Conservation (phyloP, 1,140 invertebrate genomes). For the Eubasilissa regina region DNA sequence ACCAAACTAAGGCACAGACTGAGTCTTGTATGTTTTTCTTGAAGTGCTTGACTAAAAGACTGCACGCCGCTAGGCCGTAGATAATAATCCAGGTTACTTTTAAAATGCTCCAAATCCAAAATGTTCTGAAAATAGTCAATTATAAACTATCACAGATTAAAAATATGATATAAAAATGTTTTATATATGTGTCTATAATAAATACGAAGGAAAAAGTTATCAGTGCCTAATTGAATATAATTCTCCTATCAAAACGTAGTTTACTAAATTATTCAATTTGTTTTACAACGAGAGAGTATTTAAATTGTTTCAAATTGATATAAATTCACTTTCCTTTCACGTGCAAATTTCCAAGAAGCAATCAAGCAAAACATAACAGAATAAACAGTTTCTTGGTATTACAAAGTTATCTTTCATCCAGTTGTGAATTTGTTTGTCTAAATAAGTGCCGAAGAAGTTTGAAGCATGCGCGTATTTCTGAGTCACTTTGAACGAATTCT, state of each 20-base stretch:
- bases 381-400: conserved; percentile 7
- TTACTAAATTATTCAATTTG: conserved; percentile 1
- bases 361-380: conserved; percentile 18
- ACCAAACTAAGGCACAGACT: background rate
- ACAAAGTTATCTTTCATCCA: conserved; percentile 5
- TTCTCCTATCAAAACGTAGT: background rate
- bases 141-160: no score
- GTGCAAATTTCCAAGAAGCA: conserved; percentile 17
- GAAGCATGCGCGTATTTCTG: conserved; percentile 1
- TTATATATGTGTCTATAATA: no score
- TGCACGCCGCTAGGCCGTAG: conserved; percentile 40
- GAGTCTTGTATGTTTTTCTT: conserved; percentile 34
- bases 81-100: conserved; percentile 41
- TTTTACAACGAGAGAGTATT: conserved; percentile 10
- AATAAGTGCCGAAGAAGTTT: conserved; percentile 3
- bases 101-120: background rate
- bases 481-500: no score
- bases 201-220: no score
- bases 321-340: conserved; percentile 24
- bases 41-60: conserved; percentile 53
- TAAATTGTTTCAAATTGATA: conserved; percentile 22
- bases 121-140: background rate
- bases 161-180: no score
- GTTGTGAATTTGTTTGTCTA: conserved; percentile 34
- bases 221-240: no score